A percentile compares a stretch with the other conserved stretches of the same genome.
phyloP scores from a whole-genome alignment of 2,113 vertebrate species.

The Zosterops borbonicus region DNA sequence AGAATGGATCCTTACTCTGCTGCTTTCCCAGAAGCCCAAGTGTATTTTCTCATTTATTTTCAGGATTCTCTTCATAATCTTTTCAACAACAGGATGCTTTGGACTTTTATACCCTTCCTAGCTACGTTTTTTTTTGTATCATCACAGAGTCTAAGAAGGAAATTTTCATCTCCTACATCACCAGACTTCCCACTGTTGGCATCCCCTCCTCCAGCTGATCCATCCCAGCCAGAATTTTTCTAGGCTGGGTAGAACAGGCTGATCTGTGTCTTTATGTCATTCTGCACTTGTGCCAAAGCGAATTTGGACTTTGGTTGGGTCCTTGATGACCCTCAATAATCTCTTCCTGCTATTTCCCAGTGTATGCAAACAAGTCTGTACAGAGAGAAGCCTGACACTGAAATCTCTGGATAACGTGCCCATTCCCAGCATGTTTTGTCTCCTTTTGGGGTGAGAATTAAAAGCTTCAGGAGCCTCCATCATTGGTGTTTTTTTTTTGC shows the following conservation, averaged over 20 bases:
- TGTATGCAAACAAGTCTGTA: background rate
- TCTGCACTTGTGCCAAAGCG: background rate
- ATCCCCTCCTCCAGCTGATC: background rate
- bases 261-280: background rate
- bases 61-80: background rate
- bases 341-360: background rate
- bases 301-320: background rate
- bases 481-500: fast-evolving
- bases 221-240: background rate
- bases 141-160: background rate
- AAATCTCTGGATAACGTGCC: background rate
- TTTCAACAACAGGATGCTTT: background rate
- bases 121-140: background rate
- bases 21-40: background rate
- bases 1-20: background rate
- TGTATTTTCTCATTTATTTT: background rate
- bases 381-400: background rate
- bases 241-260: background rate
- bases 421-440: fast-evolving
- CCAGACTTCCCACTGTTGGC: background rate
- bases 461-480: background rate
- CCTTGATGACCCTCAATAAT: background rate
- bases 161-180: background rate
- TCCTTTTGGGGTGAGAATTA: background rate
- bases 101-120: background rate